phyloP scores from a whole-genome alignment of 2,888 invertebrate species.

The Octonoba sinensis region DNA sequence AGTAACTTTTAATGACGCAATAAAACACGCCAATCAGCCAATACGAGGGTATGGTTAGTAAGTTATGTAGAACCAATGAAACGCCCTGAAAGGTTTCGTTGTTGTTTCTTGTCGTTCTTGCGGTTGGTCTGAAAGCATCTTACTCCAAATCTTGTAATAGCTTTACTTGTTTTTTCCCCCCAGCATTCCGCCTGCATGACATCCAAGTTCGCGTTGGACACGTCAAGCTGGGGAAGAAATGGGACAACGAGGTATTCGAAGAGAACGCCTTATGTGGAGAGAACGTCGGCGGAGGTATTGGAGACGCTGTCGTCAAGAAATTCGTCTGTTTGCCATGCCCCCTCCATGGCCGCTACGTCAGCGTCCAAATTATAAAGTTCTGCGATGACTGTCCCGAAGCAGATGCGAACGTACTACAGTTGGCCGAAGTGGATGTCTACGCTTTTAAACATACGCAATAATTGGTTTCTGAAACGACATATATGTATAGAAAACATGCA shows the following conservation, averaged over 20 bases:
- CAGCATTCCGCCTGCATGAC: constrained; percentile 65
- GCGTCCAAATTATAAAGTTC: constrained; percentile 64
- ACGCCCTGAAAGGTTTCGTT: no score
- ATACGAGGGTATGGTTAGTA: no score
- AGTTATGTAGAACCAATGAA: no score
- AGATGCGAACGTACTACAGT: constrained; percentile 63
- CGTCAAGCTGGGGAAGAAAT: constrained; percentile 52
- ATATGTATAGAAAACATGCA: no score
- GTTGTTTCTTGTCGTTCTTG: not conserved
- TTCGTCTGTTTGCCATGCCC: constrained; percentile 66
- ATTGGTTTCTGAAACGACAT: not conserved
- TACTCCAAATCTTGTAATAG: not conserved
- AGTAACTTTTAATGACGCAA: no score
- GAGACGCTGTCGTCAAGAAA: constrained; percentile 48
- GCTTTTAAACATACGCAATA: constrained; percentile 54
- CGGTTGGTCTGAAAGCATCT: not conserved
- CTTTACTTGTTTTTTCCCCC: not conserved
- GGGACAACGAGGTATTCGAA: constrained; percentile 59
- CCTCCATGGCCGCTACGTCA: constrained; percentile 63
- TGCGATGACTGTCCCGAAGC: constrained; percentile 64
- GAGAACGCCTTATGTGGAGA: constrained; percentile 62
- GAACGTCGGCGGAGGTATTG: constrained; percentile 61
- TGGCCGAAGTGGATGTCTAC: constrained; percentile 66
- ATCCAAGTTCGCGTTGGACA: constrained; percentile 66
- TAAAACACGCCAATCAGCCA: no score